A percentile compares a stretch with the other conserved stretches of the same genome.
These are phyloP conservation scores for Eristalis tenax DNA, from an alignment of 2,888 invertebrate genomes.

Conservation along the genomic window DNA sequence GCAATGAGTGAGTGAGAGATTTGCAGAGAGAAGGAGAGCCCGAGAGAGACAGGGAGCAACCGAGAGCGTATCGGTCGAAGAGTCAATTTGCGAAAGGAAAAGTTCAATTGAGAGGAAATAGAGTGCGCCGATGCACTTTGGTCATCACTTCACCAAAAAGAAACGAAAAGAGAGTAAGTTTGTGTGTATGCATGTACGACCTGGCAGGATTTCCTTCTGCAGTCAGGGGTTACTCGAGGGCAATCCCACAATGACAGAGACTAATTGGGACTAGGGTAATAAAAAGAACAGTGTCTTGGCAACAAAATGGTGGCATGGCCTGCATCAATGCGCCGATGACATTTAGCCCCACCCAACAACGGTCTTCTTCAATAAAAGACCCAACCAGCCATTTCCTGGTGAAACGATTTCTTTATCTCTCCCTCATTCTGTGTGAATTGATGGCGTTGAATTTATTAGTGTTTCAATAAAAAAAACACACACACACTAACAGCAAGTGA, in stretches of 20 bases:
- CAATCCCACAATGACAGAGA: conserved; percentile 43
- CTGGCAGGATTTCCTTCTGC: not conserved
- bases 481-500: not conserved
- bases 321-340: conserved; percentile 44
- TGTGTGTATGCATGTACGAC: not conserved
- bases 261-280: conserved; percentile 68
- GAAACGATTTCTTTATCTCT: conserved; percentile 4
- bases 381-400: not conserved
- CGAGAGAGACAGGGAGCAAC: not conserved
- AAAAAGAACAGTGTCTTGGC: conserved; percentile 61
- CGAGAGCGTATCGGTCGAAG: conserved; percentile 47
- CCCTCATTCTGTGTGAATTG: not conserved
- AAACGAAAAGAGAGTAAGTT: not conserved
- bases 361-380: not conserved
- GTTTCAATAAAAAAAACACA: conserved; percentile 17
- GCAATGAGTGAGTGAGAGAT: not conserved
- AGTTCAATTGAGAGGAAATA: conserved; percentile 30
- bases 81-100: conserved; percentile 56
- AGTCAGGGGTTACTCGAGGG: conserved; percentile 15
- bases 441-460: conserved; percentile 40
- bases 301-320: conserved; percentile 15
- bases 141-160: conserved; percentile 33
- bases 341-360: conserved; percentile 48
- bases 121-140: conserved; percentile 50
- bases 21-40: conserved; percentile 4